A percentile compares a stretch with the other conserved stretches of the same genome.
Conservation (phyloP, 2,113 vertebrate genomes). For the Rattus norvegicus region DNA sequence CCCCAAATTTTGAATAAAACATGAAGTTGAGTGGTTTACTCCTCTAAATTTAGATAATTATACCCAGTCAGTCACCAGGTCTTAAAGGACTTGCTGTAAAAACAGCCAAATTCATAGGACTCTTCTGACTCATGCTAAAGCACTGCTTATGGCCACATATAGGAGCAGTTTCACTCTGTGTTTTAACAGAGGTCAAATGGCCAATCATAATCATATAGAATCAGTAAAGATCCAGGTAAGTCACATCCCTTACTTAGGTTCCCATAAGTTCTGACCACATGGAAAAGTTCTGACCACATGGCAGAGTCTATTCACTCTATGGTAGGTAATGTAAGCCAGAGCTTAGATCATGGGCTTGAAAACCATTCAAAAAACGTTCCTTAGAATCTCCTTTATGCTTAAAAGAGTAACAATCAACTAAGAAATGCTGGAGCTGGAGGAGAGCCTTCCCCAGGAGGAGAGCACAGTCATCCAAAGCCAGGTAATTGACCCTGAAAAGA, state of each 20-base stretch:
- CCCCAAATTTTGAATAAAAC: slow-evolving; percentile 12
- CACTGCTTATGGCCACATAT: neutral
- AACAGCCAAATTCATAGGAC: neutral
- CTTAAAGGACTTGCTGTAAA: neutral
- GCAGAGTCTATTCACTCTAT: neutral
- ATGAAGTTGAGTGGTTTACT: neutral
- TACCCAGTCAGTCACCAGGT: neutral
- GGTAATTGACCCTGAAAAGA: neutral
- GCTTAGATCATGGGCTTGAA: neutral
- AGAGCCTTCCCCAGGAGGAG: neutral
- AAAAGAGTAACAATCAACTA: neutral
- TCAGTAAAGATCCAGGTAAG: neutral
- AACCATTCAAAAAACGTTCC: neutral
- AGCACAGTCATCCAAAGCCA: neutral
- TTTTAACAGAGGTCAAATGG: neutral
- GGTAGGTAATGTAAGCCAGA: neutral
- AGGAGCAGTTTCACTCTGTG: neutral
- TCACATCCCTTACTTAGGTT: neutral
- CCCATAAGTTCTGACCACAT: neutral
- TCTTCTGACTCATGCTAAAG: neutral
- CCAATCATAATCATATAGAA: neutral
- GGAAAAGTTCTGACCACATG: neutral
- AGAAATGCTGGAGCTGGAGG: neutral
- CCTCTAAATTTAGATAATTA: neutral
- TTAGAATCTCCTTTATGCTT: neutral